Percentiles rank a stretch among this genome's conserved stretches.
These are phyloP conservation scores for Schizaphis graminum DNA, from an alignment of 2,888 invertebrate genomes.

Conservation along the genomic window DNA sequence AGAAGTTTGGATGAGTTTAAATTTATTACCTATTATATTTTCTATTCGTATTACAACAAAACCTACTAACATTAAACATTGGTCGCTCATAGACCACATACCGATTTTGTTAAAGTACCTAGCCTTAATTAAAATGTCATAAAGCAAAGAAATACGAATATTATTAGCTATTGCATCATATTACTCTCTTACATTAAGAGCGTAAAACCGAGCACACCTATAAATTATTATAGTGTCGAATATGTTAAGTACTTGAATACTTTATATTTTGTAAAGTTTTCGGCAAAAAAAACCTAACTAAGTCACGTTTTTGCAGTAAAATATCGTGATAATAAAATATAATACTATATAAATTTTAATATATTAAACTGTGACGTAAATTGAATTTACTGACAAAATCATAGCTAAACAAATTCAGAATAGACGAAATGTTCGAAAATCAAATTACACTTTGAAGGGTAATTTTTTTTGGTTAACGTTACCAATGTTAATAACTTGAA, in stretches of 20 bases:
- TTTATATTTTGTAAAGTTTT: neutral
- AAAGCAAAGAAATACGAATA: neutral
- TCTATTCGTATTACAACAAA: neutral
- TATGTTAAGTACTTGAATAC: neutral
- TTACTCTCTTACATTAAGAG: neutral
- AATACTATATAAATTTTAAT: neutral
- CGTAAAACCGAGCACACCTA: neutral
- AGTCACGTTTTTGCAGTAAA: conserved; percentile 48
- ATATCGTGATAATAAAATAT: neutral
- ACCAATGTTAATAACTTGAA: neutral
- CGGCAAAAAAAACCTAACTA: neutral
- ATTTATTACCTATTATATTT: neutral
- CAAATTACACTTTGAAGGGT: neutral
- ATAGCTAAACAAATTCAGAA: neutral
- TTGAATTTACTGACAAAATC: neutral
- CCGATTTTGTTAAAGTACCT: neutral
- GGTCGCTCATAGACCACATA: neutral
- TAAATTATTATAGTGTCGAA: neutral
- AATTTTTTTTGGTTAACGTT: neutral
- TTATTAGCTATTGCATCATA: neutral
- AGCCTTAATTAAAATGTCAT: neutral
- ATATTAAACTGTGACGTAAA: neutral
- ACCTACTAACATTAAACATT: neutral
- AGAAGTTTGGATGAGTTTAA: neutral
- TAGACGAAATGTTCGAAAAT: neutral